Conservation (phyloP, 2,888 invertebrate genomes). For the Eristalis pertinax region DNA sequence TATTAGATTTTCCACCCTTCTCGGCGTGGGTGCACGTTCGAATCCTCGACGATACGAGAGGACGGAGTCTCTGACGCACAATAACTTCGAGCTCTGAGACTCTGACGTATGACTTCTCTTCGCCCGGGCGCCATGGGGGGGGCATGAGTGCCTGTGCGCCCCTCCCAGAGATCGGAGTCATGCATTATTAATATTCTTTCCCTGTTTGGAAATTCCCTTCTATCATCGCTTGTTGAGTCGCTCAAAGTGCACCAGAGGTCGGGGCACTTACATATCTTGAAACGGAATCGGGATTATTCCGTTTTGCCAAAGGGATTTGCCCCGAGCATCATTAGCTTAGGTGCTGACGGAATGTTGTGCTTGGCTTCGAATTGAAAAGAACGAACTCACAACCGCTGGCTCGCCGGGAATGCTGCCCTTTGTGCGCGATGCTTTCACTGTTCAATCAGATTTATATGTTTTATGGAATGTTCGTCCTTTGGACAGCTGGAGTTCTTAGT, state of each 20-base stretch:
- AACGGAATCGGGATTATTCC: conserved; percentile 53
- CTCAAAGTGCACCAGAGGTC: conserved; percentile 51
- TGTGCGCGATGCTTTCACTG: background rate
- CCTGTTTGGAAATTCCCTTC: conserved; percentile 66
- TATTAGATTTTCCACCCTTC: too few species aligned
- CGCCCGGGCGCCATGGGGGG: background rate
- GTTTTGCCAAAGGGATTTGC: conserved; percentile 62
- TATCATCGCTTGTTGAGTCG: conserved; percentile 44
- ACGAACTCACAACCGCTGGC: conserved; percentile 5
- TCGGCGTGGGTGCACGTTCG: conserved; percentile 34
- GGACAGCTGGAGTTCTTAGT: too few species aligned
- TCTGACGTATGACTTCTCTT: background rate
- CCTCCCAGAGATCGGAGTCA: conserved; percentile 49
- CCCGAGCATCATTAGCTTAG: conserved; percentile 57
- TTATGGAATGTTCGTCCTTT: too few species aligned
- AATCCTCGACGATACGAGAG: conserved; percentile 21
- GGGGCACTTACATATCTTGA: conserved; percentile 7
- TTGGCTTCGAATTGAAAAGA: background rate
- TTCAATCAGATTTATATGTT: too few species aligned
- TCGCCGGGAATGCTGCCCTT: background rate
- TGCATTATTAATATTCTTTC: conserved; percentile 58
- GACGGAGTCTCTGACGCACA: conserved; percentile 1
- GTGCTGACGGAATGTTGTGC: background rate
- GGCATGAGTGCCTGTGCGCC: too few species aligned
- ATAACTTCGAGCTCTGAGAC: conserved; percentile 7